These are phyloP conservation scores for Simalia tracyae DNA, from an alignment of 2,797 vertebrate species.

Conservation along the genomic window DNA sequence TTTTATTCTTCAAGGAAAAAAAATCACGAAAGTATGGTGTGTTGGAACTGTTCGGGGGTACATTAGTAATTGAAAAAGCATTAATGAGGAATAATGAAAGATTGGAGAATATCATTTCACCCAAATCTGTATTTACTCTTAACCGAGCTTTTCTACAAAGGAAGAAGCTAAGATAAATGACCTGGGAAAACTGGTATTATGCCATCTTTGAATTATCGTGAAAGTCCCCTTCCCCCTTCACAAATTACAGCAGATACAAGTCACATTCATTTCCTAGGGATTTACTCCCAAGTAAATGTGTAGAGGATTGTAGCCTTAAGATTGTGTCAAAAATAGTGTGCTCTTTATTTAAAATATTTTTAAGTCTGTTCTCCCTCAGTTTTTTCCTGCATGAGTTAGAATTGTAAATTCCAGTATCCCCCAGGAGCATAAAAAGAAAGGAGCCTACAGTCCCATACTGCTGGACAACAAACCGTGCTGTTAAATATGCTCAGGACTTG, in stretches of 20 bases:
- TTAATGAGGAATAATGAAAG: slow-evolving; percentile 7
- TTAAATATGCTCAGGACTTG: background rate
- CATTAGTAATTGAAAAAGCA: background rate
- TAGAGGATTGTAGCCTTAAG: background rate
- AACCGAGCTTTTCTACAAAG: background rate
- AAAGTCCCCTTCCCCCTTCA: background rate
- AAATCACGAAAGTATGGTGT: background rate
- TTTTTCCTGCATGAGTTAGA: background rate
- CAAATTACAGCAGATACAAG: background rate
- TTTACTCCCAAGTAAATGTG: background rate
- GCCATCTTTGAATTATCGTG: background rate
- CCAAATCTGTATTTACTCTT: background rate
- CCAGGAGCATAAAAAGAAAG: background rate
- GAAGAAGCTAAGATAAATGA: background rate
- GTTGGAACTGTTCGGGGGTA: background rate
- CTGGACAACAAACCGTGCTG: background rate
- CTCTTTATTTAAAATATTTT: background rate
- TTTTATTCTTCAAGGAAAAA: background rate
- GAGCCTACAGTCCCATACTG: background rate
- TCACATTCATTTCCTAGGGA: background rate
- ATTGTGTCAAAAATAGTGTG: background rate
- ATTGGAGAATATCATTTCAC: background rate
- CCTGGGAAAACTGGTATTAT: background rate
- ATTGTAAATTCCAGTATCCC: background rate
- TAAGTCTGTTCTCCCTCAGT: background rate